Conservation (phyloP, 1,140 invertebrate species). For the Drosophila pseudoananassae region DNA sequence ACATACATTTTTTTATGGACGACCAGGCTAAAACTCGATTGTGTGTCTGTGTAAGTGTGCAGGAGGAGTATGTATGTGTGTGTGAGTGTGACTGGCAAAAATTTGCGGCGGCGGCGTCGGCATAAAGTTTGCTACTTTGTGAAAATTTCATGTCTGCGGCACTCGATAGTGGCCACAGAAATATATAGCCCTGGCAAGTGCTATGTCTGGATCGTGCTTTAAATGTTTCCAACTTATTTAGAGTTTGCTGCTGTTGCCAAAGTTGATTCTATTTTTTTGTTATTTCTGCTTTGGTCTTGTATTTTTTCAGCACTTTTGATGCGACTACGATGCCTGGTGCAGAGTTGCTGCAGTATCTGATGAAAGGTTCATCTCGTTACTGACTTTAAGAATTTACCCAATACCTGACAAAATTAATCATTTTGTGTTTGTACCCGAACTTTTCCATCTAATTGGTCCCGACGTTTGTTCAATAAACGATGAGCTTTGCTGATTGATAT, state of each 20-base stretch:
- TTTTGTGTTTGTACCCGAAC: conserved; percentile 4
- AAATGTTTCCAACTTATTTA: conserved; percentile 71
- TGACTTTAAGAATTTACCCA: background rate
- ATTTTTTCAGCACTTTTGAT: conserved; percentile 42
- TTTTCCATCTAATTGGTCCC: conserved; percentile 23
- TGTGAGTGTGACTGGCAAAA: conserved; percentile 38
- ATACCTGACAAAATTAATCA: conserved; percentile 20
- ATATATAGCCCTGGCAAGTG: conserved; percentile 47
- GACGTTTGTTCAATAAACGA: conserved; percentile 21
- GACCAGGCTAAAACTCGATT: conserved; percentile 68
- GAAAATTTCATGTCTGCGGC: conserved; percentile 78
- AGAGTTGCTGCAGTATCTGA: conserved; percentile 15
- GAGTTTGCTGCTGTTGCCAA: conserved; percentile 44
- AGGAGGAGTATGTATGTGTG: conserved; percentile 2
- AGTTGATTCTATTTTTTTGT: conserved; percentile 21
- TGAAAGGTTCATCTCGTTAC: conserved; percentile 7
- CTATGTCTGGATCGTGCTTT: conserved; percentile 52
- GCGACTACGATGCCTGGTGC: conserved; percentile 44
- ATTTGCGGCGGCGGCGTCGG: conserved; percentile 62
- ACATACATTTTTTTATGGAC: conserved; percentile 38
- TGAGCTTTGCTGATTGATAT: conserved; percentile 27
- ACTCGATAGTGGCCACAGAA: conserved; percentile 78
- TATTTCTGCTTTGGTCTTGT: conserved; percentile 5
- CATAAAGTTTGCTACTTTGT: conserved; percentile 79
- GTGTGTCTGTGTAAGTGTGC: conserved; percentile 14